phyloP scores from a whole-genome alignment of 2,113 vertebrate genomes.

The Todiramphus chloris region DNA sequence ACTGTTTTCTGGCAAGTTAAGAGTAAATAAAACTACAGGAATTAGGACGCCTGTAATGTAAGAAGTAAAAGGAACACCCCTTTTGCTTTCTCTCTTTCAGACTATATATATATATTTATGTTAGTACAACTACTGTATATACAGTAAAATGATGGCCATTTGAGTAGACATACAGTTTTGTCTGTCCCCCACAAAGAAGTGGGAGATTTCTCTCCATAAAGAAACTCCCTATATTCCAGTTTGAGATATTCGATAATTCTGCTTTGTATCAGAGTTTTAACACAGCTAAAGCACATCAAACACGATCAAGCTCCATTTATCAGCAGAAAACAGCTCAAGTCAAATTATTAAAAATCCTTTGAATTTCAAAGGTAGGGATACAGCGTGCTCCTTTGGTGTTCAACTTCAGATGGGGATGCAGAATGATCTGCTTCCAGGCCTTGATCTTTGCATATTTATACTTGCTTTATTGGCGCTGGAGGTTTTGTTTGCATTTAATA shows the following conservation, averaged over 20 bases:
- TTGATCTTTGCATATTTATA: conserved; percentile 62
- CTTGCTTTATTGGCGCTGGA: conserved; percentile 44
- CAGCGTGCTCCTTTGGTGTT: conserved; percentile 44
- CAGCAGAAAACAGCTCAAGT: conserved; percentile 65
- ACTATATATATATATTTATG: not conserved
- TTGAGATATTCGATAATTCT: conserved; percentile 55
- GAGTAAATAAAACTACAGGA: not conserved
- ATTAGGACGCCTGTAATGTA: not conserved
- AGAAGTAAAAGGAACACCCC: not conserved
- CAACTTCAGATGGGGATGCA: conserved; percentile 58
- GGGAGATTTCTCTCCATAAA: not conserved
- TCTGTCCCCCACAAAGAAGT: conserved; percentile 12
- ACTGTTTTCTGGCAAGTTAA: not conserved
- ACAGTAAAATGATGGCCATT: not conserved
- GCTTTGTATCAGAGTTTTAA: conserved; percentile 35
- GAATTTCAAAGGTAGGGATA: conserved; percentile 64
- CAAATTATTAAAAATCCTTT: conserved; percentile 61
- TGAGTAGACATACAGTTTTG: not conserved
- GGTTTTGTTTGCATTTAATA: conserved; percentile 36
- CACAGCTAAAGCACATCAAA: conserved; percentile 54
- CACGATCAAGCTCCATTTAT: conserved; percentile 65
- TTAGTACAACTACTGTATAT: not conserved
- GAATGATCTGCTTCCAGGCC: conserved; percentile 61
- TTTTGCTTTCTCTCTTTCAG: not conserved
- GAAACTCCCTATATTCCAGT: not conserved